Conservation (phyloP, 2,113 vertebrate species). For the Mobula birostris region DNA sequence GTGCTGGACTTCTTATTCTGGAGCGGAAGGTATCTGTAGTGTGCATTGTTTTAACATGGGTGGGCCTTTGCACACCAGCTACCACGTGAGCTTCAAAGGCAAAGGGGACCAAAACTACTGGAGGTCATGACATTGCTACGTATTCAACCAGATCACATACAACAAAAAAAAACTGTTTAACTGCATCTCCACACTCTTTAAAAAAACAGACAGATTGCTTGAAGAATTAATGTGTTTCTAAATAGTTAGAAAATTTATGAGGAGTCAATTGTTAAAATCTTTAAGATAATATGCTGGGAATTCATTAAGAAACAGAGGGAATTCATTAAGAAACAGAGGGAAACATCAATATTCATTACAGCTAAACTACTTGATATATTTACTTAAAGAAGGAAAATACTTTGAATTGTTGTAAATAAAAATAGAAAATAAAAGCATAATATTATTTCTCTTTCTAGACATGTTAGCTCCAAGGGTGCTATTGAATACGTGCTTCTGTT, state of each 20-base stretch:
- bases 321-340: not conserved
- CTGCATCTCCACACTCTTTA: not conserved
- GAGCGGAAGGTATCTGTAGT: too few relatives aligned
- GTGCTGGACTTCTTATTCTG: too few relatives aligned
- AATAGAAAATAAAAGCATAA: not conserved
- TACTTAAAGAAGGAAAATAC: not conserved
- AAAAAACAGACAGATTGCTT: not conserved
- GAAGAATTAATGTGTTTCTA: not conserved
- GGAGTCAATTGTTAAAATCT: not conserved
- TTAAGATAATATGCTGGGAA: not conserved
- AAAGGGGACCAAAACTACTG: too few relatives aligned
- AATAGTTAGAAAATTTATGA: not conserved
- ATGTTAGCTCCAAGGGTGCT: not conserved
- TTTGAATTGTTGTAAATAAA: not conserved
- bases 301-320: not conserved
- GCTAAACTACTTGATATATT: not conserved
- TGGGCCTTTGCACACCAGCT: too few relatives aligned
- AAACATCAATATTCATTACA: slow-evolving; percentile 9
- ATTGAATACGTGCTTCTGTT: not conserved
- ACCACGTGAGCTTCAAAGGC: too few relatives aligned
- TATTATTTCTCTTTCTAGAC: not conserved
- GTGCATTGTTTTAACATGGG: too few relatives aligned
- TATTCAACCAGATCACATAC: not conserved
- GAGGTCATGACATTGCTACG: too few relatives aligned
- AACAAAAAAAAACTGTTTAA: not conserved